These are phyloP conservation scores for Ostrea edulis DNA, from an alignment of 1,140 invertebrate genomes.

Conservation along the genomic window DNA sequence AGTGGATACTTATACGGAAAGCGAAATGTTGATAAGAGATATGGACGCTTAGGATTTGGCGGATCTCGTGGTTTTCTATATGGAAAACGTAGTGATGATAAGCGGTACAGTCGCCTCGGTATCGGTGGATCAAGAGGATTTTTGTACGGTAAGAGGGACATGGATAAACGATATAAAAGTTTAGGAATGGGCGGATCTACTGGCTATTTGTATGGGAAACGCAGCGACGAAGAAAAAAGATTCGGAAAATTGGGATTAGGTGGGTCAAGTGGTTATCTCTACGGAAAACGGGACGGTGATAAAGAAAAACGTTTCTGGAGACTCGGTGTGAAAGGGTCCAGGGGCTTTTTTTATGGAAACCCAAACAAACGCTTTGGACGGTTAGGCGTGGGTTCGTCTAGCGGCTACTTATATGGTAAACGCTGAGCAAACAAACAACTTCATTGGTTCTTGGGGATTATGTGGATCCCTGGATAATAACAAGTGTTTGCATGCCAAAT, in stretches of 20 bases:
- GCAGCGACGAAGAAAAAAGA: not conserved
- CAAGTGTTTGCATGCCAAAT: too few species aligned
- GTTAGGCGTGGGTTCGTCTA: constrained; percentile 30
- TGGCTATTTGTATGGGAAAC: constrained; percentile 24
- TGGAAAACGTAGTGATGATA: constrained; percentile 40
- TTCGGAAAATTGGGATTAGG: constrained; percentile 10
- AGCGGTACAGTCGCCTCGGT: constrained; percentile 46
- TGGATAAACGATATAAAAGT: constrained; percentile 52
- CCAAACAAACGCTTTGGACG: constrained; percentile 34
- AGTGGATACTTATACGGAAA: constrained; percentile 35
- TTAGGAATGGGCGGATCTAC: constrained; percentile 50
- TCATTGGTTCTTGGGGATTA: constrained; percentile 20
- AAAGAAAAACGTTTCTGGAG: not conserved
- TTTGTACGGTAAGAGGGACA: constrained; percentile 15
- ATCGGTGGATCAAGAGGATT: constrained; percentile 45
- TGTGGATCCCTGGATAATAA: too few species aligned
- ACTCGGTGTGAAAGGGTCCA: constrained; percentile 28
- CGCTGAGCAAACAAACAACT: constrained; percentile 43
- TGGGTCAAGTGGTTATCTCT: constrained; percentile 2
- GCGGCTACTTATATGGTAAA: constrained; percentile 37
- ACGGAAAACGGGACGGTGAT: constrained; percentile 46
- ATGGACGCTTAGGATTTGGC: constrained; percentile 22
- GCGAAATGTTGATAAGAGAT: constrained; percentile 43
- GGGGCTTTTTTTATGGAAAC: constrained; percentile 29
- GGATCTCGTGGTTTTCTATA: constrained; percentile 35